Conservation (phyloP, 1,140 invertebrate species). For the Nasonia giraulti region DNA sequence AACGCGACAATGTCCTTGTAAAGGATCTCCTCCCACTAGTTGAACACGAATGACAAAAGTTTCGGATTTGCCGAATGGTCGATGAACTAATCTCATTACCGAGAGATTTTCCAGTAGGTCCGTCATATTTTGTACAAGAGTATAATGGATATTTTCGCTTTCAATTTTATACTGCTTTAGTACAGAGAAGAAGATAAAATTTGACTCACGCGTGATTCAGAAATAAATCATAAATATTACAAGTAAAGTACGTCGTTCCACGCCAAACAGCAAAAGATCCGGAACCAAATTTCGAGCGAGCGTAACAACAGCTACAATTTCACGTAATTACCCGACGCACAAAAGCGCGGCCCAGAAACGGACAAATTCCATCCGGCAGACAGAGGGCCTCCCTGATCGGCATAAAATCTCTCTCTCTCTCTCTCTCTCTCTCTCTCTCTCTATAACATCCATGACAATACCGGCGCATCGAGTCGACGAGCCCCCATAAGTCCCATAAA, state of each 20-base stretch:
- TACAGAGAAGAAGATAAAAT: neutral
- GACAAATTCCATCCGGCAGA: no score
- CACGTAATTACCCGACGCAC: no score
- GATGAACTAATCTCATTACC: conserved; percentile 4
- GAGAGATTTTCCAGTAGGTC: neutral
- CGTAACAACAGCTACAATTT: no score
- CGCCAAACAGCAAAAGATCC: no score
- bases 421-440: conserved; percentile 6
- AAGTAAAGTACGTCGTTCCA: no score
- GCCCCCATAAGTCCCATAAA: conserved; percentile 36
- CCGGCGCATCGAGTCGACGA: neutral
- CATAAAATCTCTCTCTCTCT: conserved; percentile 28
- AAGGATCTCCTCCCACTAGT: conserved; percentile 18
- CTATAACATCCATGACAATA: neutral
- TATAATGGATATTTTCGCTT: no score
- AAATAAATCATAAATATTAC: neutral
- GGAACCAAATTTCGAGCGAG: no score
- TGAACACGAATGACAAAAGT: neutral
- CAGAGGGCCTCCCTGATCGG: conserved; percentile 3
- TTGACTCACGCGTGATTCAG: neutral
- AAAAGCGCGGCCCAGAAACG: no score
- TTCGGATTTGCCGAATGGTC: neutral
- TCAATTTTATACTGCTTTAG: no score
- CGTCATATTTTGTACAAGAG: no score
- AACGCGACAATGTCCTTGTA: conserved; percentile 14